Evolutionary conservation across 2,888 invertebrate species (phyloP).

Genomic region (Agrochola macilenta): DNA sequence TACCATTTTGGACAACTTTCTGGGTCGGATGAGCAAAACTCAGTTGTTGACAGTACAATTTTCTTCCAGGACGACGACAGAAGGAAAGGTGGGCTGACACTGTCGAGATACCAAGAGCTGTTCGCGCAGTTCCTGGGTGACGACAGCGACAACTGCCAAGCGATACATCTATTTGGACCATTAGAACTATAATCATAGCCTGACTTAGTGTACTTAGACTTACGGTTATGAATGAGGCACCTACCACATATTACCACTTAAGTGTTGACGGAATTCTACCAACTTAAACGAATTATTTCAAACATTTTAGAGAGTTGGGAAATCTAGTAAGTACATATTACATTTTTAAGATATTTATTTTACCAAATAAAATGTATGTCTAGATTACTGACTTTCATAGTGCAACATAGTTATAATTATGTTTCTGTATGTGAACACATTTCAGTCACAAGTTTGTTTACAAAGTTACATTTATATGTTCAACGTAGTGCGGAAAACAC

Average conservation of each 20-base stretch:
- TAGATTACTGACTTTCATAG: constrained; percentile 5
- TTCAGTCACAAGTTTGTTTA: constrained; percentile 63
- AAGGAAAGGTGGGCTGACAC: constrained; percentile 94
- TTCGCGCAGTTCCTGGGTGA: constrained; percentile 96
- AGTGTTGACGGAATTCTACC: constrained; percentile 29
- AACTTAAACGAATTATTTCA: background rate
- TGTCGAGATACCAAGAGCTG: constrained; percentile 95
- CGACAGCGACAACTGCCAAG: constrained; percentile 93
- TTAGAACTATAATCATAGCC: constrained; percentile 85
- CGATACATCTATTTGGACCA: constrained; percentile 95
- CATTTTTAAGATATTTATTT: background rate
- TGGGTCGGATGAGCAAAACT: background rate
- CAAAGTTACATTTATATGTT: constrained; percentile 65
- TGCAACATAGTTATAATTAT: constrained; percentile 5
- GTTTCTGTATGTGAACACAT: constrained; percentile 39
- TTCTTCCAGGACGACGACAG: constrained; percentile 94
- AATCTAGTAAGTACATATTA: background rate
- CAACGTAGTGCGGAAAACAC: constrained; percentile 65
- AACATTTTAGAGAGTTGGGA: background rate
- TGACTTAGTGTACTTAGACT: constrained; percentile 59
- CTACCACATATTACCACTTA: constrained; percentile 53
- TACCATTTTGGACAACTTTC: background rate
- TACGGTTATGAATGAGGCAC: constrained; percentile 72
- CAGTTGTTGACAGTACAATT: background rate
- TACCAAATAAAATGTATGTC: constrained; percentile 15